Percentiles rank a stretch among this genome's conserved stretches.
These are phyloP conservation scores for Mormoops blainvillei DNA, from an alignment of 2,113 vertebrate species.

Conservation along the genomic window DNA sequence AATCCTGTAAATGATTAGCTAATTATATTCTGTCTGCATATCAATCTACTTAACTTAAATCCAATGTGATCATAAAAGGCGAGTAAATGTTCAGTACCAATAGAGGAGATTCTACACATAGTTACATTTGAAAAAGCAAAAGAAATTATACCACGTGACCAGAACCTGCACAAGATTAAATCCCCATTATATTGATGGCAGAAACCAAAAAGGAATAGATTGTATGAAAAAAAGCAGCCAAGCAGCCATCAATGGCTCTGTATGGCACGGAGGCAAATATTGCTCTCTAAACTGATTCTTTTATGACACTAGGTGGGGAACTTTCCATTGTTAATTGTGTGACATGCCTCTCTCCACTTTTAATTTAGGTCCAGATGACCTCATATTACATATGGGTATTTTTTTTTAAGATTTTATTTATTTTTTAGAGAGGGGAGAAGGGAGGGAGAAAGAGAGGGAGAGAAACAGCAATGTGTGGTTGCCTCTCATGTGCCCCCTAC, in stretches of 20 bases:
- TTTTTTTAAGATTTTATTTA: too few species aligned
- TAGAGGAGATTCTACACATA: background rate
- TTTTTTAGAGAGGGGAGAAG: too few species aligned
- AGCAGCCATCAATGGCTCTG: background rate
- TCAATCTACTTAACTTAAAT: conserved; percentile 56
- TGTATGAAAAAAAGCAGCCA: background rate
- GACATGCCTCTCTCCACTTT: background rate
- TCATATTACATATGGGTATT: background rate
- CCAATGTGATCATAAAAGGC: conserved; percentile 19
- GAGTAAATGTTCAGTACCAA: background rate
- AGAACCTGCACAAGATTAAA: background rate
- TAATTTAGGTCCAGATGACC: background rate
- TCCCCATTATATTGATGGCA: background rate
- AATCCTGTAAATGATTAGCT: conserved; percentile 58
- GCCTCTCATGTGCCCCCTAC: too few species aligned
- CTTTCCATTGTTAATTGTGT: background rate
- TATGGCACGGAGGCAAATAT: background rate
- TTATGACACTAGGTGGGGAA: background rate
- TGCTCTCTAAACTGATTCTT: background rate
- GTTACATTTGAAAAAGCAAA: background rate
- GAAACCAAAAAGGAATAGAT: background rate
- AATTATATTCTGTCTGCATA: conserved; percentile 38
- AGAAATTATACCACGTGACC: background rate
- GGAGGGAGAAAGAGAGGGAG: too few species aligned
- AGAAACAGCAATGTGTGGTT: too few species aligned